Percentiles rank a stretch among this genome's conserved stretches.
phyloP scores from a whole-genome alignment of 2,888 invertebrate species.

The Exocentrus adspersus region DNA sequence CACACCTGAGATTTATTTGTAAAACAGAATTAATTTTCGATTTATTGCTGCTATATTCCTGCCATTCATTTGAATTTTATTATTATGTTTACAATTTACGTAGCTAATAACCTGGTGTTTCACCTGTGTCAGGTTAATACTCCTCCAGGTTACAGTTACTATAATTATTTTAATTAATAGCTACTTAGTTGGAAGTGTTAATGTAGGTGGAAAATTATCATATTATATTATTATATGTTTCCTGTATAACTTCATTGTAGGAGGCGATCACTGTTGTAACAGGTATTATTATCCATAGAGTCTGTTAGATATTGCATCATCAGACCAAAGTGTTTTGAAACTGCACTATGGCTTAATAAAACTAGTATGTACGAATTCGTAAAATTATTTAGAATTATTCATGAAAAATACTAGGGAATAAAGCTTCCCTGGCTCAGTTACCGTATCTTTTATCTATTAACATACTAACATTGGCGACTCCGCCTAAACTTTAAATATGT shows the following conservation, averaged over 20 bases:
- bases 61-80: background rate
- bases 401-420: too few species aligned
- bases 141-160: background rate
- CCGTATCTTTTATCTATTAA: too few species aligned
- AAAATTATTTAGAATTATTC: too few species aligned
- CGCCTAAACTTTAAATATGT: constrained; percentile 9
- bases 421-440: too few species aligned
- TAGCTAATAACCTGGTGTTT: background rate
- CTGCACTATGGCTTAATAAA: too few species aligned
- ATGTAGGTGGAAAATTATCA: background rate
- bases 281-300: background rate
- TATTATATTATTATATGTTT: background rate
- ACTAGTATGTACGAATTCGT: too few species aligned
- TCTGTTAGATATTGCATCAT: too few species aligned
- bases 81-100: background rate
- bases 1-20: background rate
- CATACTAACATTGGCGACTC: constrained; percentile 18
- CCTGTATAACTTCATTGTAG: background rate
- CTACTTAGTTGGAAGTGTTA: background rate
- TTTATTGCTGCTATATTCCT: background rate
- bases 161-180: constrained; percentile 1
- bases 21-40: background rate
- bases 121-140: background rate
- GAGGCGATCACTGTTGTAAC: background rate
- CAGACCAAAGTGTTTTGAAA: too few species aligned